Evolutionary conservation across 2,888 invertebrate genomes (phyloP).

Genomic region (Lissonota sp.): DNA sequence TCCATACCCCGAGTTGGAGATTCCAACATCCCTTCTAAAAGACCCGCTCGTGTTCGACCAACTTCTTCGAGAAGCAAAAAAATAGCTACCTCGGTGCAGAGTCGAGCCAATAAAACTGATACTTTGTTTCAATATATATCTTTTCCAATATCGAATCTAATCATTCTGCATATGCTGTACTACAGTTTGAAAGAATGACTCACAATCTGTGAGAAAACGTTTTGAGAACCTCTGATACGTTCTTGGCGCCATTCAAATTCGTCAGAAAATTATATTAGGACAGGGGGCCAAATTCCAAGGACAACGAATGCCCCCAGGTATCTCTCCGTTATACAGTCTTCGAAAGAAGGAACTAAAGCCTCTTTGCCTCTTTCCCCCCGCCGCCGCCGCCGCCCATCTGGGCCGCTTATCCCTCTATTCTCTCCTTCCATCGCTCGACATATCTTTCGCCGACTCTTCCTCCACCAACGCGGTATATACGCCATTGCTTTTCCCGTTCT

Average conservation of each 20-base stretch:
- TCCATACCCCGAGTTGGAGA: too few relatives aligned
- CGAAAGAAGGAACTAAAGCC: constrained; percentile 38
- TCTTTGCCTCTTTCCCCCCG: constrained; percentile 19
- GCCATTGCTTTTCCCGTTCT: constrained; percentile 18
- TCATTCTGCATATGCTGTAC: too few relatives aligned
- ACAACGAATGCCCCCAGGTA: constrained; percentile 61
- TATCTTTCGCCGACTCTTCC: constrained; percentile 12
- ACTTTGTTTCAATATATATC: too few relatives aligned
- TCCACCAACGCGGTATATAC: constrained; percentile 1
- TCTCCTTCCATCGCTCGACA: background rate
- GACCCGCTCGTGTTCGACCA: too few relatives aligned
- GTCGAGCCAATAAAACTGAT: too few relatives aligned
- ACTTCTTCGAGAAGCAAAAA: too few relatives aligned
- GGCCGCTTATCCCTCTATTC: background rate
- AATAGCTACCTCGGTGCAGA: too few relatives aligned
- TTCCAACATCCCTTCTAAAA: too few relatives aligned
- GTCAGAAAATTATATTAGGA: constrained; percentile 78
- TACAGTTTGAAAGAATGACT: too few relatives aligned
- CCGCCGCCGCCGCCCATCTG: constrained; percentile 3
- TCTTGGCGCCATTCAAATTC: constrained; percentile 77
- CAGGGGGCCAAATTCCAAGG: constrained; percentile 71
- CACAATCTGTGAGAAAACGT: background rate
- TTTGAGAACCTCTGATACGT: constrained; percentile 60
- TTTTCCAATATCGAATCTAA: too few relatives aligned
- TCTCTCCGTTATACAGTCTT: constrained; percentile 33